Evolutionary conservation across 1,140 invertebrate species (phyloP).

Genomic region (Aethina tumida): DNA sequence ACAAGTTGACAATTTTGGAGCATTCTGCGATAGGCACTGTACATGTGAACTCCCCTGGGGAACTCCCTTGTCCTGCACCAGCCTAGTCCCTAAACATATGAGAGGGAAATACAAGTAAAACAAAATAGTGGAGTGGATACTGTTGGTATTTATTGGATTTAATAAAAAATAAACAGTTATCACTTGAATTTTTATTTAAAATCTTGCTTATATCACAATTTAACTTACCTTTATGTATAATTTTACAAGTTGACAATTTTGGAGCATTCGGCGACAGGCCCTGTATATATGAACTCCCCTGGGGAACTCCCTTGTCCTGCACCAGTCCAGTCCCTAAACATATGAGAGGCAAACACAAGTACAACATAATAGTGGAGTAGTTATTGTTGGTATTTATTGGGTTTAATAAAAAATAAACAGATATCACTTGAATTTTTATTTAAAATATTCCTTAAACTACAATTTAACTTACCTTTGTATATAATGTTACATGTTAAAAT

Average conservation of each 20-base stretch:
- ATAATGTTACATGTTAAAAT: too few species aligned
- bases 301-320: slow-evolving; percentile 82
- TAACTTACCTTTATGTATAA: too few species aligned
- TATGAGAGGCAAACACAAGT: slow-evolving; percentile 68
- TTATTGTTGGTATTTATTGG: neutral
- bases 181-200: too few species aligned
- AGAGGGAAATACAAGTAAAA: slow-evolving; percentile 62
- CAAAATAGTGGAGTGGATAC: slow-evolving; percentile 11
- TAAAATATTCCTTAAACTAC: too few species aligned
- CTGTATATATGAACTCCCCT: slow-evolving; percentile 88
- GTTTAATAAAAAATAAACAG: too few species aligned
- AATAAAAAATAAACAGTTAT: too few species aligned
- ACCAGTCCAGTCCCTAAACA: slow-evolving; percentile 66
- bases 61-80: slow-evolving; percentile 72
- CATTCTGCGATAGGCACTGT: slow-evolving; percentile 70
- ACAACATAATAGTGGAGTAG: neutral
- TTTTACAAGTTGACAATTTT: too few species aligned
- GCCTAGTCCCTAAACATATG: slow-evolving; percentile 70
- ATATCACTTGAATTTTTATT: too few species aligned
- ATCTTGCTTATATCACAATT: too few species aligned
- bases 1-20: slow-evolving; percentile 94
- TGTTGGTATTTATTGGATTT: neutral
- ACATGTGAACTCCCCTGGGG: slow-evolving; percentile 91
- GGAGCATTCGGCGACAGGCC: slow-evolving; percentile 67
- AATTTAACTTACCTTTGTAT: too few species aligned